Evolutionary conservation across 2,888 invertebrate genomes (phyloP).

Genomic region (Erebia palarica): DNA sequence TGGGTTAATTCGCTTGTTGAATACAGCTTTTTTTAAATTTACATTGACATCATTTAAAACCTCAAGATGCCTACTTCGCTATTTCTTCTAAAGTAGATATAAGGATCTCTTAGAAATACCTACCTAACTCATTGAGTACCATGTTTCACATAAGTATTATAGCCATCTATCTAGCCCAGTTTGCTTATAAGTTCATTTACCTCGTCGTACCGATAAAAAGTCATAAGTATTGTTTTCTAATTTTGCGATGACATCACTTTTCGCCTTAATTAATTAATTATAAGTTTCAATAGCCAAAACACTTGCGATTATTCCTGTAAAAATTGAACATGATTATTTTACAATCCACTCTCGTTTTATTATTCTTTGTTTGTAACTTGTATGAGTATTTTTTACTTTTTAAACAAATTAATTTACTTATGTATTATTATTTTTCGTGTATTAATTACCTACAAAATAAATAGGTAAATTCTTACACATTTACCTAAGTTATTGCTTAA

Average conservation of each 20-base stretch:
- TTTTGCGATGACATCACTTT: background rate
- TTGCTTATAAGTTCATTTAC: background rate
- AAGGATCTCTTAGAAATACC: background rate
- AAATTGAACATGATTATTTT: background rate
- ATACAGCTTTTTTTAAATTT: background rate
- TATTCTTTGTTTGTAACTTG: no score
- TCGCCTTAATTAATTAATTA: background rate
- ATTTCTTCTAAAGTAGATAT: background rate
- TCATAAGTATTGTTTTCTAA: background rate
- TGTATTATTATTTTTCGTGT: background rate
- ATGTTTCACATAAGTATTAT: background rate
- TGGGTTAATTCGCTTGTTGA: slow-evolving; percentile 24
- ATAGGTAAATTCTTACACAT: background rate
- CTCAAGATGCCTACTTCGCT: background rate
- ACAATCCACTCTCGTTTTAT: background rate
- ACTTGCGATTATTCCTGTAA: no score
- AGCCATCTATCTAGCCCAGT: background rate
- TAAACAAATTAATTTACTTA: background rate
- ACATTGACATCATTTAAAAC: slow-evolving; percentile 22
- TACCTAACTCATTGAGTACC: background rate
- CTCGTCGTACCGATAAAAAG: background rate
- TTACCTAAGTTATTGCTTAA: background rate
- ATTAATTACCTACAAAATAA: background rate
- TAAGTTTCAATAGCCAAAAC: background rate
- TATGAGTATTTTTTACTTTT: no score